Conservation (phyloP, 1,140 invertebrate genomes). For the Antheraea mylitta region DNA sequence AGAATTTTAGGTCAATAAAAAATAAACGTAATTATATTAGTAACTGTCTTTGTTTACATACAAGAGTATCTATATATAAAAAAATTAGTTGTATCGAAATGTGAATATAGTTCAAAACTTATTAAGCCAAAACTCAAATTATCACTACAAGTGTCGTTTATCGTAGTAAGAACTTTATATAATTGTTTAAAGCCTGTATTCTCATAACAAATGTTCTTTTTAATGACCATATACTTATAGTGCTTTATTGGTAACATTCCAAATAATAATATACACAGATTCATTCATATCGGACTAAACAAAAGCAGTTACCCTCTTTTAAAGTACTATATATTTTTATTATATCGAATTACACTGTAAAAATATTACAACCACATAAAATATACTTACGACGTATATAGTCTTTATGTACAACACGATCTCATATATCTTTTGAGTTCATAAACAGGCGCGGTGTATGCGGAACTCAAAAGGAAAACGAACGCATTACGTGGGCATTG, state of each 20-base stretch:
- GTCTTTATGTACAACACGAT: neutral
- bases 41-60: too few species aligned
- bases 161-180: too few species aligned
- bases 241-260: neutral
- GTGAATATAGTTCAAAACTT: too few species aligned
- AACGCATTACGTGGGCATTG: constrained; percentile 54
- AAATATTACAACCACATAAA: constrained; percentile 1
- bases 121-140: too few species aligned
- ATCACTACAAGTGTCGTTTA: too few species aligned
- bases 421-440: neutral
- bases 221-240: too few species aligned
- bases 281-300: neutral
- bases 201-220: too few species aligned
- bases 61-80: too few species aligned
- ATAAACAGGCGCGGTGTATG: neutral
- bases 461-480: constrained; percentile 19
- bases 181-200: too few species aligned
- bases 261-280: neutral
- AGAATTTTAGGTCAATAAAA: too few species aligned
- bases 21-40: too few species aligned
- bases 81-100: too few species aligned
- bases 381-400: constrained; percentile 5
- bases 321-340: neutral
- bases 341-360: neutral
- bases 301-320: neutral